Evolutionary conservation across 1,140 invertebrate genomes (phyloP).

Genomic region (Uloborus diversus): DNA sequence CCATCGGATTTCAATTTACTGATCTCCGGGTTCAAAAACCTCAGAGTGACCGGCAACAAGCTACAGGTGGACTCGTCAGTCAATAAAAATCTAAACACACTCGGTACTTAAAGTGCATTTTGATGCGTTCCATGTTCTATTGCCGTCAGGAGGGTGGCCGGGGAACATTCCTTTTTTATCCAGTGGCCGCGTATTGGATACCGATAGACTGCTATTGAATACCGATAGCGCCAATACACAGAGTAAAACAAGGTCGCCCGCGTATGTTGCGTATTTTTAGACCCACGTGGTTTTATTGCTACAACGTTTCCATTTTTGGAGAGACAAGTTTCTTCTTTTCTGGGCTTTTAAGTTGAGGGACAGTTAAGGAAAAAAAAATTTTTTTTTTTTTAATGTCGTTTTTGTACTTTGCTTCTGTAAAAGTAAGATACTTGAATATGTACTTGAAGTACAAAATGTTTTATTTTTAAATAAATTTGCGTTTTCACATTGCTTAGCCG

Average conservation of each 20-base stretch:
- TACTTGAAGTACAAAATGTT: too few relatives aligned
- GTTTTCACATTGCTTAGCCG: too few relatives aligned
- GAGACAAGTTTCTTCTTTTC: not conserved
- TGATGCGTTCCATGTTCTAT: not conserved
- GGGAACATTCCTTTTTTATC: not conserved
- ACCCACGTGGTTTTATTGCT: slow-evolving; percentile 24
- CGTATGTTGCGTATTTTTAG: slow-evolving; percentile 42
- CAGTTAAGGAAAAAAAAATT: too few relatives aligned
- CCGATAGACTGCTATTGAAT: slow-evolving; percentile 52
- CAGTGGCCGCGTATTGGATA: slow-evolving; percentile 42
- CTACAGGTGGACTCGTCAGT: too few relatives aligned
- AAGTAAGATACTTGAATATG: too few relatives aligned
- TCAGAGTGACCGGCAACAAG: too few relatives aligned
- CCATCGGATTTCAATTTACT: too few relatives aligned
- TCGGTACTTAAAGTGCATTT: not conserved
- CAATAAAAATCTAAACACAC: not conserved
- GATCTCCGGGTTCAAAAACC: too few relatives aligned
- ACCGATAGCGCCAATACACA: slow-evolving; percentile 46
- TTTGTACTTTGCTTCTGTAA: too few relatives aligned
- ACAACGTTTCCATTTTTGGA: slow-evolving; percentile 29
- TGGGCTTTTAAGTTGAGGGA: too few relatives aligned
- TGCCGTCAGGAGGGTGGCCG: not conserved
- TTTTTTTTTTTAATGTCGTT: too few relatives aligned
- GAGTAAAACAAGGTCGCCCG: slow-evolving; percentile 28
- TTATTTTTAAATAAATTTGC: too few relatives aligned